Evolutionary conservation across 2,797 vertebrate species (phyloP), one percentile per base, ranked within the genome.

Genomic region (Tragelaphus oryx): DNA sequence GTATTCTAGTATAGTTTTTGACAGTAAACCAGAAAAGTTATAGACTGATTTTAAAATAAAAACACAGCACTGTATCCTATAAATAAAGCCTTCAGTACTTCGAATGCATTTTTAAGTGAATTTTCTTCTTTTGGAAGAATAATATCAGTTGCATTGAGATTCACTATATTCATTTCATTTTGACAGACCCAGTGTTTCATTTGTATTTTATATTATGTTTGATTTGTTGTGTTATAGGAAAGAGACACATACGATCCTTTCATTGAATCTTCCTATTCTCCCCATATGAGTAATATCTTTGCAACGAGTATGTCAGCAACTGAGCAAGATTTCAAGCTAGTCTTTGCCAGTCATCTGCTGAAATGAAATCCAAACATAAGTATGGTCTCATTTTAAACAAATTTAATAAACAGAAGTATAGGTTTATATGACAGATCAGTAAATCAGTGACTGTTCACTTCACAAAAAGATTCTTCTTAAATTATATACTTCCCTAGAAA

Each of bases 161-260:
- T 78, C 26, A 55, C 24, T 95, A 22, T 30, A 90, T 95, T 94
- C 20, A 92, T 57, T 96, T 96, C 60, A 86, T 89, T 75, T 92
- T 59, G 60, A 81, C 28, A 83, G 48, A 81, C 71, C 17, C 46
- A 17, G 2, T 41, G 26, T 95, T 94, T 81, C 22, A 82, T 86
- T 79, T 93, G 33, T 86, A 78, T 87, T 90, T 96, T 24, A 7
- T 12, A 55, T 90, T 52, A 54, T 48, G 57, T 83, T 87, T 81
- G 5, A 93, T 80, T 95, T 93, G 33, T 33, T 44, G 46, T 88
- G 54, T 44, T 81, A 60, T 8, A 48, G 13, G 44, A 71, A 68
- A 89, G 11, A 87, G 20, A 62, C 24, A 89, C 33, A 57, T 59
- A 94, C 26, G 37, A 91, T 28, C 20, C 41, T 50, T 88, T 60